Percentiles rank a stretch among this genome's conserved stretches.
phyloP scores from a whole-genome alignment of 2,113 vertebrate species.

The Nothocercus nigrocapillus region DNA sequence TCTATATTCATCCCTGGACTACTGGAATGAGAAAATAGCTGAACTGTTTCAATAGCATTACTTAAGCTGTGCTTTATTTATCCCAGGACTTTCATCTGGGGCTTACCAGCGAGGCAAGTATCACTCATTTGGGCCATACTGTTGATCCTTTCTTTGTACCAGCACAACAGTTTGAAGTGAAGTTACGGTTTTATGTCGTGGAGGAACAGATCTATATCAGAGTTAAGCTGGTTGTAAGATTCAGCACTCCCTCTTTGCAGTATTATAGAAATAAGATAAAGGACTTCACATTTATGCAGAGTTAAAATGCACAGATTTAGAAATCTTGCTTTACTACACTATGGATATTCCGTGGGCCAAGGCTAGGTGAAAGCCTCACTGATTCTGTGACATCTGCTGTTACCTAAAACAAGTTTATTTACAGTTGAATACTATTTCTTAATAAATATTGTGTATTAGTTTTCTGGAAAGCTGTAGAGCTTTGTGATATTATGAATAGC shows the following conservation, averaged over 20 bases:
- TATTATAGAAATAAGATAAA: background rate
- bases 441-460: background rate
- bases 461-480: background rate
- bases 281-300: background rate
- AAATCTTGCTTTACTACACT: background rate
- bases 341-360: background rate
- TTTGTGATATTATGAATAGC: background rate
- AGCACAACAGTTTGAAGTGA: background rate
- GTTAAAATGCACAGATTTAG: background rate
- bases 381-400: background rate
- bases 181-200: background rate
- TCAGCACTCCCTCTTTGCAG: background rate
- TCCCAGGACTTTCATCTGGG: background rate
- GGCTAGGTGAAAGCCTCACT: background rate
- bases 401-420: background rate
- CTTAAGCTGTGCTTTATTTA: background rate
- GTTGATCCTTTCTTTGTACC: background rate
- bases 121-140: background rate
- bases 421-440: background rate
- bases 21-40: background rate
- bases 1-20: background rate
- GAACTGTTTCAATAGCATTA: background rate
- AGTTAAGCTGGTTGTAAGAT: accelerated
- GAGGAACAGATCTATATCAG: background rate
- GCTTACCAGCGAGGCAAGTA: background rate